phyloP scores from a whole-genome alignment of 1,140 invertebrate genomes.

The Drosophila eugracilis region DNA sequence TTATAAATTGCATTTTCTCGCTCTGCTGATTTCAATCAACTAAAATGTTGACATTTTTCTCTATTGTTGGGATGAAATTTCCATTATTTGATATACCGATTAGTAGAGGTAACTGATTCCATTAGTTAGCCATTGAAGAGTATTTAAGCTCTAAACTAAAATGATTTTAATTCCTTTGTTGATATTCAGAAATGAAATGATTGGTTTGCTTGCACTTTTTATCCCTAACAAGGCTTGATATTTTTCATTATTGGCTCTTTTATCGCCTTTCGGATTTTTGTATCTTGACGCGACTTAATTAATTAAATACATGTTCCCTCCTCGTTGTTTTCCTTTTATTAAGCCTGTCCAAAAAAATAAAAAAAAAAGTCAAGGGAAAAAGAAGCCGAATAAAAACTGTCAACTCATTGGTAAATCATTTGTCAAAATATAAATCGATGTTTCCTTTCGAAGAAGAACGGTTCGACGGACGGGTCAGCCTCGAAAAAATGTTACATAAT shows the following conservation, averaged over 20 bases:
- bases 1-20: conserved; percentile 22
- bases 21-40: conserved; percentile 18
- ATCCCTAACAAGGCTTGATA: conserved; percentile 24
- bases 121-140: conserved; percentile 14
- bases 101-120: conserved; percentile 20
- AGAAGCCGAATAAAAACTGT: conserved; percentile 54
- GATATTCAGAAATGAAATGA: too few relatives aligned
- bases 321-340: conserved; percentile 53
- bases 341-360: conserved; percentile 32
- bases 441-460: conserved; percentile 28
- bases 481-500: conserved; percentile 73
- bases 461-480: conserved; percentile 20
- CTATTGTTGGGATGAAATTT: conserved; percentile 23
- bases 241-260: conserved; percentile 27
- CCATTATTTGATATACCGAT: conserved; percentile 33
- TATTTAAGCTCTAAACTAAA: background rate
- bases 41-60: conserved; percentile 6
- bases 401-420: conserved; percentile 80
- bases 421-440: conserved; percentile 82
- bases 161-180: background rate
- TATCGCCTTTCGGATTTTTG: conserved; percentile 42
- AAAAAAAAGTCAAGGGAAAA: too few relatives aligned
- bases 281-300: conserved; percentile 73
- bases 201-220: conserved; percentile 22
- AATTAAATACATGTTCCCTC: conserved; percentile 72